Evolutionary conservation across 2,113 vertebrate species (phyloP), one percentile per base, ranked within the genome.

Genomic region (Odocoileus virginianus): DNA sequence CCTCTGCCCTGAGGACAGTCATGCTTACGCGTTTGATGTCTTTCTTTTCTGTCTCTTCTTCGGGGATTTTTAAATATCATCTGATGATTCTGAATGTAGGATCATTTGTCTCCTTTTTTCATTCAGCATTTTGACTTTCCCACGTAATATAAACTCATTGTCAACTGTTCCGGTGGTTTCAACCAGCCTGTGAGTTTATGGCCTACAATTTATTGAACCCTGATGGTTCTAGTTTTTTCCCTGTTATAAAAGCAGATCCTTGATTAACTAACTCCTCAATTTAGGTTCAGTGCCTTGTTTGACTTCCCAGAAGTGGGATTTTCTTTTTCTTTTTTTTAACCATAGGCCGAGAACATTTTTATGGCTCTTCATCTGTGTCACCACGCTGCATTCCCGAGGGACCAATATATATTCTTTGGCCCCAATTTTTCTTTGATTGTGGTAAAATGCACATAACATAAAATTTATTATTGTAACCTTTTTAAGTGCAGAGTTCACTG

Each of bases 121-220:
- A 1, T 12, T 17, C 43, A 30, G 2, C 33, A 0, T 52, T 55
- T 47, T 79, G 52, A n/a, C 21, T 58, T 40, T 21, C 11, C 94
- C 1, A 0, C 0, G 12, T 19, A 0, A 7, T 5, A 21, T 4
- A 6, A 14, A 15, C 43, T 6, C 14, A 4, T 0, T 28, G 33
- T 21, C 19, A 4, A 7, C 60, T 6, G 16, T 27, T 30, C 15
- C 6, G 1, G 4, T 3, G 45, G 50, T 40, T 52, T 16, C 23
- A 9, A 1, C 58, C 45, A 7, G 4, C 58, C n/a, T 3, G 15
- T 7, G 82, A 40, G 43, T 86, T 50, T 33, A 4, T 9, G 17
- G 4, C 7, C 33, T 33, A 1, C 23, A 2, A 3, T n/a, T 79
- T 27, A 30, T 4, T 14, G 16, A 19, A 17, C 10, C 13, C 61